Base-by-base conservation (phyloP, 2,888 invertebrate genomes). In the Monopis laevigella region DNA sequence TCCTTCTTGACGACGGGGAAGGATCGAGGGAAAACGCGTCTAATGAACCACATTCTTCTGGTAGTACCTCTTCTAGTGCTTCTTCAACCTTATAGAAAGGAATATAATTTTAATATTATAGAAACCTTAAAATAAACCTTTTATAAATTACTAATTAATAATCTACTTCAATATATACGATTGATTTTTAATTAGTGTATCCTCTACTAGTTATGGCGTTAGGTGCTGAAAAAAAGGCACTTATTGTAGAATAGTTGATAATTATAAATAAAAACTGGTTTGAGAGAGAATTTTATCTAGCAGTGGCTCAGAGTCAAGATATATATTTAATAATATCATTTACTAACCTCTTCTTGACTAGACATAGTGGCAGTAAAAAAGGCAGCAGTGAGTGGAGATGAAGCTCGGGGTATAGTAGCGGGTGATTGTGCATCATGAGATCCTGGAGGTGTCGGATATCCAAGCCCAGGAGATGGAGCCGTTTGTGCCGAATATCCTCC, bases 381-480 rank as follows among this genome's bases (percentile, higher is more conserved):
- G 3, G 91, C 92, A 42, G 91, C 91, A 7, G 92, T 91, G 10
- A 92, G 70, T 1, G 92, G 92, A 2, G 92, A 92, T 5, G 91
- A 90, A 1, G 89, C 88, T 45, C 90, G 88, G 10, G 89, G 87
- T 2, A 86, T 86, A 5, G 73, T 65, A 6, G 72, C 70, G 46
- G 88, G 89, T 47, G 88, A 86, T 45, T 88, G 86, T 14, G 91
- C 91, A 71, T 92, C 93, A 53, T 92, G 92, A 51, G 92, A 93
- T 1, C 93, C 92, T 3, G 93, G 93, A 14, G 93, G 93, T 6
- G 93, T 93, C 2, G 93, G 93, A 59, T 93, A 93, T 14, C 90
- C 65, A 28, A 93, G 83, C 26, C 89, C 87, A 1, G 90, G 90
- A n/a, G 90, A 89, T 44, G 72, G 64, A 42, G 71, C 67, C 2